phyloP scores from a whole-genome alignment of 2,888 invertebrate genomes.

The Aporophyla lueneburgensis region DNA sequence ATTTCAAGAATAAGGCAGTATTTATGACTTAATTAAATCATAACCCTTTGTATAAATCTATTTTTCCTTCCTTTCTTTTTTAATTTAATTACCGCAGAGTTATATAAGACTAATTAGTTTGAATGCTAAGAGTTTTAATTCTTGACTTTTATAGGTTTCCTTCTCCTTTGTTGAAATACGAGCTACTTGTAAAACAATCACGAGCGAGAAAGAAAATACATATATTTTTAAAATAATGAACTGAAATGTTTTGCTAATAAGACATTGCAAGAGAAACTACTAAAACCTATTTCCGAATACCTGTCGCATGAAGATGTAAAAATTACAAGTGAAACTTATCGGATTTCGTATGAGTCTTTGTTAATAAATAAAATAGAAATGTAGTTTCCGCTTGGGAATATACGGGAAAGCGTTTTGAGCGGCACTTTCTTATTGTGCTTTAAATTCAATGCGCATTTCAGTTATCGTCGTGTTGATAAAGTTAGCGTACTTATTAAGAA shows the following conservation, averaged over 20 bases:
- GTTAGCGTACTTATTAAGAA: not conserved
- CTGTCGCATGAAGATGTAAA: slow-evolving; percentile 25
- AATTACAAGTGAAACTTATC: slow-evolving; percentile 47
- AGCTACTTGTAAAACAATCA: not conserved
- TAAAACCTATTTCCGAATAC: slow-evolving; percentile 24
- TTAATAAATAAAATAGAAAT: slow-evolving; percentile 60
- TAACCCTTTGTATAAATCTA: no score
- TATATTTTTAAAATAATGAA: not conserved
- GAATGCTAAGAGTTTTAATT: not conserved
- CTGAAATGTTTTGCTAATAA: slow-evolving; percentile 21
- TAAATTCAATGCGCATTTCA: not conserved
- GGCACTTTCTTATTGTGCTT: not conserved
- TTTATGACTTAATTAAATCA: not conserved
- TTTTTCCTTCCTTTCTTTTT: no score
- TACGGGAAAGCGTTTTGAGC: slow-evolving; percentile 15
- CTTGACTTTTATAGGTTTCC: not conserved
- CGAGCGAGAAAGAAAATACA: not conserved
- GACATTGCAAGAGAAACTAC: slow-evolving; percentile 1
- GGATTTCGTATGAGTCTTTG: slow-evolving; percentile 29
- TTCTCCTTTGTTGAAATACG: not conserved
- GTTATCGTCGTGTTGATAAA: not conserved
- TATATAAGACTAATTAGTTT: not conserved
- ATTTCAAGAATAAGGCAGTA: not conserved
- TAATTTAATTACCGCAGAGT: not conserved
- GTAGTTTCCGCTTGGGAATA: slow-evolving; percentile 36